phyloP scores from a whole-genome alignment of 37 sponge, comb jelly and placozoan species.

The Halichondria panicea region DNA sequence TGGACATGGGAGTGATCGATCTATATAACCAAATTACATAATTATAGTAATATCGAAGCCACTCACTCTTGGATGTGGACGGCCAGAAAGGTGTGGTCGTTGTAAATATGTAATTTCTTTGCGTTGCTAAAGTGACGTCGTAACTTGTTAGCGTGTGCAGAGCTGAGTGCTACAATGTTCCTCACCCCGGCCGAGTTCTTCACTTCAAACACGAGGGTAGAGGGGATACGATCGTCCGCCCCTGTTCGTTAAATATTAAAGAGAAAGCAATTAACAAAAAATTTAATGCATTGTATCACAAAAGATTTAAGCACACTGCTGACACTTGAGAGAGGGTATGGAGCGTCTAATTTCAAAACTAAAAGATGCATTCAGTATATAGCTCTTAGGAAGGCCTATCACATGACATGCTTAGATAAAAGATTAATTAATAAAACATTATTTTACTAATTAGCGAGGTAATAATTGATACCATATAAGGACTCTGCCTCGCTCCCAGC shows the following conservation, averaged over 20 bases:
- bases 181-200: constrained; percentile 3
- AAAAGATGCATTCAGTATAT: too few relatives aligned
- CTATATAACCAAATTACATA: neutral
- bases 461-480: constrained; percentile 28
- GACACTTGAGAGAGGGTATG: neutral
- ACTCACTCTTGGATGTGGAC: constrained; percentile 44
- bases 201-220: constrained; percentile 66
- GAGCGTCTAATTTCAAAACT: neutral
- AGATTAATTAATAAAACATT: too few relatives aligned
- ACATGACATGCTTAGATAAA: too few relatives aligned
- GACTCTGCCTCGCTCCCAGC: constrained; percentile 43
- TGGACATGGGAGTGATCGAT: neutral
- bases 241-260: neutral
- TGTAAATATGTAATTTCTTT: constrained; percentile 65
- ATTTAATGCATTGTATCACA: neutral
- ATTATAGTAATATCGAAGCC: neutral
- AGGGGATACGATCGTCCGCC: constrained; percentile 35
- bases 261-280: neutral
- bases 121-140: constrained; percentile 15
- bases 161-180: constrained; percentile 39
- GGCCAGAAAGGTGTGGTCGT: constrained; percentile 61
- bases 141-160: constrained; percentile 48
- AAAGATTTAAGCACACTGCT: neutral
- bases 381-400: too few relatives aligned
- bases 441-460: too few relatives aligned